phyloP scores from a whole-genome alignment of 23 tunicate genomes.

The Diplosoma virens region DNA sequence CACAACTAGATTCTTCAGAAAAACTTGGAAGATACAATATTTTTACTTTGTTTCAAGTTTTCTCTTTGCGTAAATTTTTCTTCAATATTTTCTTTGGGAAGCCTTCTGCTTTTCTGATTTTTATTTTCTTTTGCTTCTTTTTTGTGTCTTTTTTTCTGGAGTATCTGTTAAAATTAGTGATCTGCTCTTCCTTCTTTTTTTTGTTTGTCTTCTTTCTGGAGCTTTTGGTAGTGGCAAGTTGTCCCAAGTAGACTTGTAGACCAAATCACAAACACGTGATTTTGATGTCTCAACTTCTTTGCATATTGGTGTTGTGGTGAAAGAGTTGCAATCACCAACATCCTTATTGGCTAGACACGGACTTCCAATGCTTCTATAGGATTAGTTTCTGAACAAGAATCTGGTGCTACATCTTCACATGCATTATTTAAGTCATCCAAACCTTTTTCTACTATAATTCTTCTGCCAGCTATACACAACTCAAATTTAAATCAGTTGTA shows the following conservation, averaged over 20 bases:
- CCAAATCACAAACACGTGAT: conserved; percentile 11
- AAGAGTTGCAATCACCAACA: conserved; percentile 26
- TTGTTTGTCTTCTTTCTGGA: conserved; percentile 2
- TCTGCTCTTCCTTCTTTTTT: conserved; percentile 8
- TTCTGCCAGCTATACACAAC: no score
- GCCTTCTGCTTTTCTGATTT: not conserved
- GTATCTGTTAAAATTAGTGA: conserved; percentile 11
- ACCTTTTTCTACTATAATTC: no score
- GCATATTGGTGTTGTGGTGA: not conserved
- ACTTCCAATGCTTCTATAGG: no score
- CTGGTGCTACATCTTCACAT: no score
- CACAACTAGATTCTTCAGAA: conserved; percentile 6
- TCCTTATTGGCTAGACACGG: no score
- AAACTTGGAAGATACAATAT: not conserved
- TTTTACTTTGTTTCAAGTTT: not conserved
- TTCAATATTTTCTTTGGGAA: not conserved
- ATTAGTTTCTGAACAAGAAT: no score
- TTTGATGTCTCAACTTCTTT: conserved; percentile 15
- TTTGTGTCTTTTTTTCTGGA: not conserved
- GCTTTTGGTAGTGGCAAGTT: conserved; percentile 15
- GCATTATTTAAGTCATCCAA: no score
- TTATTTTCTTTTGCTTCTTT: not conserved
- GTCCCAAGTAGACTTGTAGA: conserved; percentile 12
- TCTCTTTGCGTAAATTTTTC: not conserved
- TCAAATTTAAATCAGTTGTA: no score